Evolutionary conservation across 2,888 invertebrate species (phyloP).

Genomic region (Coecobrya sp.): DNA sequence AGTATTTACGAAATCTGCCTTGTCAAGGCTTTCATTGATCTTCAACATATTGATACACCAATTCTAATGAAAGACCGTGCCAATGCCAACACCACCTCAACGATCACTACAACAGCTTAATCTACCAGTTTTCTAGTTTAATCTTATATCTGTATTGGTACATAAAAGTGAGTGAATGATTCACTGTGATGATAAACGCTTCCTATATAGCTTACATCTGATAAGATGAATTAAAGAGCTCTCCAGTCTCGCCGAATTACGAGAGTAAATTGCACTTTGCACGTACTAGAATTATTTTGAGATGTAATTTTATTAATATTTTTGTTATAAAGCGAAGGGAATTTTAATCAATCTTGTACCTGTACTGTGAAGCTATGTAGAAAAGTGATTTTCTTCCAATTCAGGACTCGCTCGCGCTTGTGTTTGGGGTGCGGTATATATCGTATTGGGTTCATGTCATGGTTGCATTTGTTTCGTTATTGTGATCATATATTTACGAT

Average conservation of each 20-base stretch:
- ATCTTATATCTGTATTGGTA: background rate
- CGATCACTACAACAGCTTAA: conserved; percentile 15
- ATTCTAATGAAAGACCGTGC: conserved; percentile 79
- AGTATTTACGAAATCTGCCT: conserved; percentile 81
- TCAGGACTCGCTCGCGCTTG: too few relatives aligned
- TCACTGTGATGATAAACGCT: background rate
- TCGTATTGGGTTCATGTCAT: background rate
- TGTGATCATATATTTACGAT: background rate
- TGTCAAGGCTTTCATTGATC: conserved; percentile 81
- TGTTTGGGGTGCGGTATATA: background rate
- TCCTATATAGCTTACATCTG: too few relatives aligned
- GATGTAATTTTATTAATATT: too few relatives aligned
- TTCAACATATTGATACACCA: conserved; percentile 72
- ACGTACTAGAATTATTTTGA: too few relatives aligned
- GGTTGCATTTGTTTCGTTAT: background rate
- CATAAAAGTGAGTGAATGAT: background rate
- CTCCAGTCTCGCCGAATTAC: too few relatives aligned
- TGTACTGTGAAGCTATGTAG: too few relatives aligned
- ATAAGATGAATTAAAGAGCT: too few relatives aligned
- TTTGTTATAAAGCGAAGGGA: too few relatives aligned
- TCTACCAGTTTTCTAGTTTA: background rate
- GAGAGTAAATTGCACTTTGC: too few relatives aligned
- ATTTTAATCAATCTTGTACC: too few relatives aligned
- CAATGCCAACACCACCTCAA: background rate
- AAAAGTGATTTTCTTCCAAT: too few relatives aligned